Percentiles rank a stretch among this genome's conserved stretches.
phyloP scores from a whole-genome alignment of 2,113 vertebrate species.

The Phylloscopus whistleri region DNA sequence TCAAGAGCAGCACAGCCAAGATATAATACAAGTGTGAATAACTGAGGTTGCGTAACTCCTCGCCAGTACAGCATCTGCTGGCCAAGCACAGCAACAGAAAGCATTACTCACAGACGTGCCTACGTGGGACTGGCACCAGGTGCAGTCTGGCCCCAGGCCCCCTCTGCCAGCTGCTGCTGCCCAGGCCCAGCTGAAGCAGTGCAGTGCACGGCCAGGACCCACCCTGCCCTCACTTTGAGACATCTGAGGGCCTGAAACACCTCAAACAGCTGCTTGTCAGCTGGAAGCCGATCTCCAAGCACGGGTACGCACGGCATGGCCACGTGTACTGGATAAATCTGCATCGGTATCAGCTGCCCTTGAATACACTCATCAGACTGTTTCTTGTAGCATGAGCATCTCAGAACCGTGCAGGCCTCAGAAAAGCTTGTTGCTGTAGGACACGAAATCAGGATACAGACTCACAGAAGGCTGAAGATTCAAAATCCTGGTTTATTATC shows the following conservation, averaged over 20 bases:
- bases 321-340: neutral
- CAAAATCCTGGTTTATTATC: too few species aligned
- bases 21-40: conserved; percentile 39
- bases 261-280: neutral
- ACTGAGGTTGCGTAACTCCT: conserved; percentile 4
- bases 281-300: neutral
- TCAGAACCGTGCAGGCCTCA: neutral
- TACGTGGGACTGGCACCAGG: neutral
- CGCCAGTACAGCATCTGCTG: neutral
- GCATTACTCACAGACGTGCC: neutral
- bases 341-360: neutral
- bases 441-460: too few species aligned
- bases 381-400: neutral
- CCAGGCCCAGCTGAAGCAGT: neutral
- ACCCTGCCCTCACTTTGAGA: neutral
- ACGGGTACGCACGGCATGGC: accelerated
- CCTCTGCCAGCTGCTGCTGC: neutral
- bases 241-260: neutral
- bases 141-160: neutral
- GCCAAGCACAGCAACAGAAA: conserved; percentile 27
- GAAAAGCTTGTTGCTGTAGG: neutral
- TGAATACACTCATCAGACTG: neutral
- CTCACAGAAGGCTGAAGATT: too few species aligned
- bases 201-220: neutral
- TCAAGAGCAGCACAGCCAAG: conserved; percentile 30